Evolutionary conservation across 2,888 invertebrate genomes (phyloP).

Genomic region (Leucozona laternaria): DNA sequence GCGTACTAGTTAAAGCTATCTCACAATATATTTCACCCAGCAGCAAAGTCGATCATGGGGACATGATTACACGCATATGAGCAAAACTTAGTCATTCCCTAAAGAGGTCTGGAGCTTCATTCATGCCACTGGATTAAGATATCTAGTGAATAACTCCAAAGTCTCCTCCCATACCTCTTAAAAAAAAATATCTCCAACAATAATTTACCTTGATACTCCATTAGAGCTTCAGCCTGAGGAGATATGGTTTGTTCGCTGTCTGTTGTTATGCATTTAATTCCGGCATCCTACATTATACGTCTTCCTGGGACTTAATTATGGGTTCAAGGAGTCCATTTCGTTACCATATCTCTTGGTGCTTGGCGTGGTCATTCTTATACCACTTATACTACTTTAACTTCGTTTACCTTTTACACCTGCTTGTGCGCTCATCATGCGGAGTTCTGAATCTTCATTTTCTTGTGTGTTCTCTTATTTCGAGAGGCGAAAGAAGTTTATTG

Average conservation of each 20-base stretch:
- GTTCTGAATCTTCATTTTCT: background rate
- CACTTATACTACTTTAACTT: background rate
- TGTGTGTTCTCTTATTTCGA: constrained; percentile 43
- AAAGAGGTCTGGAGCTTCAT: background rate
- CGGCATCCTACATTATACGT: constrained; percentile 32
- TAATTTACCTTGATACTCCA: background rate
- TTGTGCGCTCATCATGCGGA: background rate
- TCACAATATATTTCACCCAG: too few species aligned
- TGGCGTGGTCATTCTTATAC: background rate
- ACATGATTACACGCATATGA: too few species aligned
- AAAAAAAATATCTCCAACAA: background rate
- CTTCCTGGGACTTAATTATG: constrained; percentile 62
- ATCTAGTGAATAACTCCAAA: background rate
- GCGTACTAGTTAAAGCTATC: too few species aligned
- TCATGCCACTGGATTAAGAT: background rate
- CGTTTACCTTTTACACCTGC: constrained; percentile 22
- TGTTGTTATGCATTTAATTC: constrained; percentile 57
- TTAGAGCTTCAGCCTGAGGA: background rate
- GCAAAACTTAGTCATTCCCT: background rate
- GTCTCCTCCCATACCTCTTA: too few species aligned
- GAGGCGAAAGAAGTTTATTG: constrained; percentile 39
- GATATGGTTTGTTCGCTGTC: background rate
- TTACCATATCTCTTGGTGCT: constrained; percentile 34
- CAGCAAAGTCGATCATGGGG: too few species aligned
- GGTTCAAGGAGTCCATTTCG: constrained; percentile 60